Evolutionary conservation across 2,113 vertebrate species (phyloP), one percentile per base, ranked within the genome.

Genomic region (Lota lota): DNA sequence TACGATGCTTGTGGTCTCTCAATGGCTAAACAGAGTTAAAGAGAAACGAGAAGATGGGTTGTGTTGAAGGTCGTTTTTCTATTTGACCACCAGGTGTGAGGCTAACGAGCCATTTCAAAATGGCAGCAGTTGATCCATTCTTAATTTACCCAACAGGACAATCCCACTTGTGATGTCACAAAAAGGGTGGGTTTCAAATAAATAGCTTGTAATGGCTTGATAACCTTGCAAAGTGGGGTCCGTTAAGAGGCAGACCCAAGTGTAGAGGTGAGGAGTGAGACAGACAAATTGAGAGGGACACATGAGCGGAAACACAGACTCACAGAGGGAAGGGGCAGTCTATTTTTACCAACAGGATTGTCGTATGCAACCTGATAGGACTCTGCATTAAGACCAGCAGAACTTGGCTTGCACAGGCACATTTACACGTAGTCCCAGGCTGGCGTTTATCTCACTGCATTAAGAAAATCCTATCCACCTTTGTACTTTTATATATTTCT

Each of bases 261-360:
- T 28, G 33, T 63, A 62, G 19, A 80, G 69, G 72, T 70, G 75
- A 76, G 66, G 74, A 79, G 63, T 72, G 64, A 21, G 28, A 36
- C 61, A 62, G 66, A 18, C 56, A 68, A 72, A 36, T n/a, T 4
- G 51, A 75, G 69, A 70, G 64, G 64, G 62, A 64, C 24, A 62
- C 56, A 70, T 12, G 17, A 20, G 69, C 17, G 5, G 22, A 50
- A 11, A n/a, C 57, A 75, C 62, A 77, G 69, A 66, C 40, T 47
- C 40, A 12, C 40, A 53, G 59, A 74, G 68, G 64, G 76, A 81
- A 47, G 10, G 40, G 76, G 4, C 28, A 63, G 75, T 83, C 85
- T 91, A 88, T 89, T 88, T 91, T 88, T 83, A 86, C 58, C 72
- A 7, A 66, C 61, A 64, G 51, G 57, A 61, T 22, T 69, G 72